Base-by-base conservation (phyloP, 1,140 invertebrate species). In the Vollenhovia emeryi region DNA sequence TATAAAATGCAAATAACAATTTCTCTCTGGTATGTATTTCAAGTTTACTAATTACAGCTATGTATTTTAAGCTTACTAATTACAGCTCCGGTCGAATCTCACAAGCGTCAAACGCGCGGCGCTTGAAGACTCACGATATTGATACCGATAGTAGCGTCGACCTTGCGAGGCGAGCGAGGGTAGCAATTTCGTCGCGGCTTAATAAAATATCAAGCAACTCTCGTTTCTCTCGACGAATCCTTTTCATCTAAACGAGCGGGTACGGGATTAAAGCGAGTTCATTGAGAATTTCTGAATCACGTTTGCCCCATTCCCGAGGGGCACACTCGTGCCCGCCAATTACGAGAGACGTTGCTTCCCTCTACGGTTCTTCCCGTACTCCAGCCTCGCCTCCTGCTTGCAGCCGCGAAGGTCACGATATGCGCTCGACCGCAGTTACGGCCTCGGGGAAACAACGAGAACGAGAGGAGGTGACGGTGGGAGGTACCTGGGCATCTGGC, bases 281-380 rank as follows among this genome's bases (percentile, higher is more conserved):
- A 88, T 85, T 86, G 80, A 88, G 64, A 85, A 80, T 84, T 85
- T 79, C 52, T 57, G 85, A 89, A 87, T 88, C 86, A 86, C 59
- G 75, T 50, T 59, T 71, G 45, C 71, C 71, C 87, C 59, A 80
- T 85, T 89, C 86, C 86, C 86, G 66, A 55, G 55, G 76, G 89
- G 80, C 86, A 86, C 85, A 86, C 86, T 86, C 79, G 68, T 84
- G 85, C 71, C 50, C 69, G 43, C 80, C 71, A 86, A 86, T 86
- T 86, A 85, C 74, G 64, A 64, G 55, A 73, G 83, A 85, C 48
- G 83, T 36, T 85, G 69, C 59, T 87, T 85, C 74, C 83, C 82
- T 62, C 74, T 74, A 85, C 48, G 50, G 45, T 79, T 85, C 52
- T 75, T 60, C 52, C 82, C 80, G 62, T 76, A 60, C 82, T 68